phyloP scores from a whole-genome alignment of 2,113 vertebrate species.

The Sturnira hondurensis region DNA sequence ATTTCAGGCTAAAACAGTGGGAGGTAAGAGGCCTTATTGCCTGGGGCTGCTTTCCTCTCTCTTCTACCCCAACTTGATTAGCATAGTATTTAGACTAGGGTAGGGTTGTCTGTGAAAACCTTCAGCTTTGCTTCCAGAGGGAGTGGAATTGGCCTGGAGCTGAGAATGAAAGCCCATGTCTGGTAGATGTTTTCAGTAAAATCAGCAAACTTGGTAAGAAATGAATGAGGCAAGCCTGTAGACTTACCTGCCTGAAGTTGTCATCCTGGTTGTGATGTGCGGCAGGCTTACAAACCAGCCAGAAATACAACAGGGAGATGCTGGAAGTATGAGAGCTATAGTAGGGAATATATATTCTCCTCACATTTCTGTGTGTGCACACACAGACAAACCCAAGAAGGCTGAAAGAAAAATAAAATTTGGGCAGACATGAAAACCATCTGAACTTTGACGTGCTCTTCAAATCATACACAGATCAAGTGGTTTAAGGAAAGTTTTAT shows the following conservation, averaged over 20 bases:
- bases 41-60: neutral
- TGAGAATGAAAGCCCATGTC: neutral
- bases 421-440: neutral
- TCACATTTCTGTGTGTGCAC: neutral
- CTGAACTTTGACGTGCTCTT: neutral
- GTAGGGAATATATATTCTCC: neutral
- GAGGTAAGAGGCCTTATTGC: neutral
- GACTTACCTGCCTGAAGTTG: neutral
- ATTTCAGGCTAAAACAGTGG: slow-evolving; percentile 18
- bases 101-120: slow-evolving; percentile 3
- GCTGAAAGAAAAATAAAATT: slow-evolving; percentile 13
- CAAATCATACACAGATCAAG: neutral
- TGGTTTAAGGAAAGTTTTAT: neutral
- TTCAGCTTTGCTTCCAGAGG: neutral
- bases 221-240: neutral
- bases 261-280: neutral
- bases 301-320: neutral
- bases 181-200: neutral
- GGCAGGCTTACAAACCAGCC: neutral
- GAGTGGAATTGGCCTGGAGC: neutral
- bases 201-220: neutral
- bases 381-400: neutral
- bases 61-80: neutral
- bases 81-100: neutral
- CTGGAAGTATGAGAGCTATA: neutral